Percentiles rank a stretch among this genome's conserved stretches.
Evolutionary conservation across 2,113 vertebrate species (phyloP).

Genomic region (Pteropus alecto): DNA sequence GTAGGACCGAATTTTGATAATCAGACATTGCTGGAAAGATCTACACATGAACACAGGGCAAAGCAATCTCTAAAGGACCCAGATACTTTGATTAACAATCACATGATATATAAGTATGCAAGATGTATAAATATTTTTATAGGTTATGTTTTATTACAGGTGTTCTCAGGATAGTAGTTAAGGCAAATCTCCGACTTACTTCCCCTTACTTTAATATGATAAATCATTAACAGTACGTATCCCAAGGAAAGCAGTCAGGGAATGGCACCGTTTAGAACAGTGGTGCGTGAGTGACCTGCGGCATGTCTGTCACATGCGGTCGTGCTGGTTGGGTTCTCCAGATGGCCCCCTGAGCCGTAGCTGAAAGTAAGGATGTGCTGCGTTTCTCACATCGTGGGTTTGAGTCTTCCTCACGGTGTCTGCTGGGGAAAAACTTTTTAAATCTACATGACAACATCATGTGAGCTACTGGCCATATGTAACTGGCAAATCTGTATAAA

Average conservation of each 20-base stretch:
- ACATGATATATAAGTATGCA: not conserved
- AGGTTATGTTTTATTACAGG: not conserved
- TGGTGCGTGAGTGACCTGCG: rapidly evolving
- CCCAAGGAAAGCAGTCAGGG: not conserved
- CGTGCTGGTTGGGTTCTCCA: not conserved
- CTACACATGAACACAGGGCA: not conserved
- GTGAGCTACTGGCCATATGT: not conserved
- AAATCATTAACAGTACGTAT: not conserved
- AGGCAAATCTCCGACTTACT: not conserved
- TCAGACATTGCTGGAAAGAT: not conserved
- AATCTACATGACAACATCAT: not conserved
- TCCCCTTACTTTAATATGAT: not conserved
- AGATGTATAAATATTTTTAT: not conserved
- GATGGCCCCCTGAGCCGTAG: not conserved
- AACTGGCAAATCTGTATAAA: not conserved
- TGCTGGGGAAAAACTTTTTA: not conserved
- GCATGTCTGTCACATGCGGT: rapidly evolving
- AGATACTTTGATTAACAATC: not conserved
- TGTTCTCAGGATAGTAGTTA: not conserved
- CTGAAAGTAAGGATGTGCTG: not conserved
- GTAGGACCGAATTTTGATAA: not conserved
- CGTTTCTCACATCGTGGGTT: not conserved
- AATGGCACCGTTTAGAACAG: not conserved
- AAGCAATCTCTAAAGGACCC: not conserved
- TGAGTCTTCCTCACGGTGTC: not conserved